Evolutionary conservation across 2,113 vertebrate genomes (phyloP), one percentile per base, ranked within the genome.

Genomic region (Neomonachus schauinslandi): DNA sequence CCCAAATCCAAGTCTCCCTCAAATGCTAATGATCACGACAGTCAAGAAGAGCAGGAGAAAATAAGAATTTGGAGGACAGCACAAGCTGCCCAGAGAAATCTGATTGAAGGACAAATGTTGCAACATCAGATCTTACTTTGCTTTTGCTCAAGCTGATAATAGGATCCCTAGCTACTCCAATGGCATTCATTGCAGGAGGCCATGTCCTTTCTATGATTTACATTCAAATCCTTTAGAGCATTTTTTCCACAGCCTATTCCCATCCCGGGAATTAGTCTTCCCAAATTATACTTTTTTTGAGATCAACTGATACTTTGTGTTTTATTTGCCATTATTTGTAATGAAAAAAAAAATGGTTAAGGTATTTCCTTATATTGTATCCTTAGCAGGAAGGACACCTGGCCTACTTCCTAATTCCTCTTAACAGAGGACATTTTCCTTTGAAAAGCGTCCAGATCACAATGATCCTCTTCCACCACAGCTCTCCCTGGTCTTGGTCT

Each of bases 241-340:
- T 63, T 33, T 80, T 49, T 89, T 84, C 42, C 76, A 80, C 4
- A 24, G 26, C 33, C 71, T 74, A 24, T 42, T 82, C 39, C 14
- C 19, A 79, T 42, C 19, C 6, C 83, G 21, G 21, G 39, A 80
- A 80, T 21, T 79, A 22, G 24, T 57, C 93, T 82, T 36, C 31
- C 11, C 28, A 97, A 81, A 42, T 51, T 89, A 61, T 33, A 53
- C 19, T 69, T 94, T 93, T 92, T 42, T 72, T 84, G 18, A 93
- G 36, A 59, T 7, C 10, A 18, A 93, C 21, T 51, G 16, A 83
- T 63, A 71, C 9, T 77, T 79, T 74, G 13, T 82, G n/a, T 86
- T 67, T 96, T 53, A 46, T n/a, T 94, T 84, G 19, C 46, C 95
- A 6, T 61, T 93, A 36, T 18, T 63, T 94, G 86, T 74, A 36